A percentile compares a stretch with the other conserved stretches of the same genome.
Evolutionary conservation across 2,888 invertebrate genomes (phyloP).

Genomic region (Lepetodrilus schrolli): DNA sequence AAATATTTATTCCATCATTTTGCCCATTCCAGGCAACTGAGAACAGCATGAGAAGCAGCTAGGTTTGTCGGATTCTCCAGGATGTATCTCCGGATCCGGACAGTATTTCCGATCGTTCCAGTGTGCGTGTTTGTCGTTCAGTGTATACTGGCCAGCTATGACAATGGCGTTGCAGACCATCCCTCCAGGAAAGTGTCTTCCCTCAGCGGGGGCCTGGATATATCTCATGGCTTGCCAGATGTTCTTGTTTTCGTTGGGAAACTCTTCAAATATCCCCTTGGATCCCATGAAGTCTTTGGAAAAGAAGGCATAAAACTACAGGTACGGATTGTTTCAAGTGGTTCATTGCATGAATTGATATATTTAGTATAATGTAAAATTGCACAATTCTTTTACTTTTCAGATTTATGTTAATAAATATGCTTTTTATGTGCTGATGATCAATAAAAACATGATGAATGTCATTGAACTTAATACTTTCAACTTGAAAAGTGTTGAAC

Average conservation of each 20-base stretch:
- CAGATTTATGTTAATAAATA: not conserved
- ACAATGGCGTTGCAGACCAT: not conserved
- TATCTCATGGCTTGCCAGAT: constrained; percentile 21
- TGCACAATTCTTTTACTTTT: not conserved
- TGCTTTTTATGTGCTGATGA: not conserved
- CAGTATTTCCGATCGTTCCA: not conserved
- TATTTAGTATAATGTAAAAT: not conserved
- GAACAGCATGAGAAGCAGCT: not conserved
- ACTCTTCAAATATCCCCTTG: not conserved
- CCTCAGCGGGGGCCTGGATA: not conserved
- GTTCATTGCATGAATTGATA: not conserved
- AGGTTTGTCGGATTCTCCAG: constrained; percentile 14
- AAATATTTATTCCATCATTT: too few species aligned
- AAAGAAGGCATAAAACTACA: not conserved
- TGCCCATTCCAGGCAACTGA: too few species aligned
- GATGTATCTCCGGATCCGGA: not conserved
- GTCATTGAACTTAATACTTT: too few species aligned
- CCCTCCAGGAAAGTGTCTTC: not conserved
- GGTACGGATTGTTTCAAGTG: not conserved
- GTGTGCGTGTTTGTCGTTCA: not conserved
- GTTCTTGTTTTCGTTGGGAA: constrained; percentile 1
- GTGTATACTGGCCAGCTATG: not conserved
- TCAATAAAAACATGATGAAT: too few species aligned
- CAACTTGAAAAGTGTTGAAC: too few species aligned
- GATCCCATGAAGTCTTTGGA: constrained; percentile 18